These are phyloP conservation scores for Darevskia nairensis DNA, from an alignment of 2,797 vertebrate species.

Conservation along the genomic window DNA sequence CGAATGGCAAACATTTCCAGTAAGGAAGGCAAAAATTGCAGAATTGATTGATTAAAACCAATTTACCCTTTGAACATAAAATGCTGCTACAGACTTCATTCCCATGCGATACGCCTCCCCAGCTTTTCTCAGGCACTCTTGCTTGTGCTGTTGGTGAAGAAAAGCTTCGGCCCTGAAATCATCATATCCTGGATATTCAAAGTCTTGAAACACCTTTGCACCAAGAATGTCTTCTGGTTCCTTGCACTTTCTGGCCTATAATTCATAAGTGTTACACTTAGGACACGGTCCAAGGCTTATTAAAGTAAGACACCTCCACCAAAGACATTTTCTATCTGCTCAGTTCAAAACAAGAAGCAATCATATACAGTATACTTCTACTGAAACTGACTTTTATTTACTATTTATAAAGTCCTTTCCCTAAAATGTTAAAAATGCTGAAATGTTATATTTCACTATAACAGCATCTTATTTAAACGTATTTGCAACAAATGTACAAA, in stretches of 20 bases:
- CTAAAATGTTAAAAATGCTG: background rate
- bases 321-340: background rate
- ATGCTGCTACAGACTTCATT: conserved; percentile 91
- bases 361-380: background rate
- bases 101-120: conserved; percentile 91
- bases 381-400: background rate
- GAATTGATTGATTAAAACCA: background rate
- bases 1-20: background rate
- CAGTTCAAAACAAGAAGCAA: background rate
- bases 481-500: conserved; percentile 25
- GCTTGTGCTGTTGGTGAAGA: conserved; percentile 87
- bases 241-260: conserved; percentile 74
- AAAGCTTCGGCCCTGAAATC: conserved; percentile 94
- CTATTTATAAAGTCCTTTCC: background rate
- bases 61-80: conserved; percentile 92
- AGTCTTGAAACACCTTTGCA: conserved; percentile 85
- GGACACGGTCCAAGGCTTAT: background rate
- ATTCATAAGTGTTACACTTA: conserved; percentile 17
- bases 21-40: conserved; percentile 6
- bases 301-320: background rate
- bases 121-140: conserved; percentile 90
- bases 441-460: background rate
- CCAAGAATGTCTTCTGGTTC: conserved; percentile 70
- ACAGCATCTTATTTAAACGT: background rate
- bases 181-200: conserved; percentile 89